A percentile compares a stretch with the other conserved stretches of the same genome.
Evolutionary conservation across 2,888 invertebrate species (phyloP).

Genomic region (Lasioglossum villosulum): DNA sequence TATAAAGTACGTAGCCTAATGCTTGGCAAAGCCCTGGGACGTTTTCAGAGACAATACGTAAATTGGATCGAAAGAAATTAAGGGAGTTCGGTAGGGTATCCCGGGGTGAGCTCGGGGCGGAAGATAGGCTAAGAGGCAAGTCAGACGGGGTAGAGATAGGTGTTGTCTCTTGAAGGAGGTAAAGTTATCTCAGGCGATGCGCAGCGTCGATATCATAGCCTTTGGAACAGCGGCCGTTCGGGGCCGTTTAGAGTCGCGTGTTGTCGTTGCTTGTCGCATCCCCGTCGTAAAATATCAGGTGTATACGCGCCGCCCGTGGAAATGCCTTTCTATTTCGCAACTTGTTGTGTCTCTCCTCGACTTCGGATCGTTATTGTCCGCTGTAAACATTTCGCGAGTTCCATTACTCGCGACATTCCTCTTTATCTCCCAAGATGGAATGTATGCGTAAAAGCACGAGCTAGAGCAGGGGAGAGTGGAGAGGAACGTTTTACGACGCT

Average conservation of each 20-base stretch:
- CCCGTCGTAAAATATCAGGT: slow-evolving; percentile 13
- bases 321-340: slow-evolving; percentile 19
- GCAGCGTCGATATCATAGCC: background rate
- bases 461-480: background rate
- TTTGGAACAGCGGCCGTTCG: background rate
- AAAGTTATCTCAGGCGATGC: background rate
- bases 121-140: background rate
- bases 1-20: background rate
- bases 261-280: background rate
- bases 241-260: slow-evolving; percentile 1
- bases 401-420: slow-evolving; percentile 18
- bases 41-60: background rate
- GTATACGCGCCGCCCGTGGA: background rate
- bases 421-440: slow-evolving; percentile 14
- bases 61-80: background rate
- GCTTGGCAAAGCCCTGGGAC: background rate
- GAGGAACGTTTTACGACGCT: background rate
- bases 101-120: background rate
- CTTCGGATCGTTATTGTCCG: slow-evolving; percentile 11
- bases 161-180: background rate
- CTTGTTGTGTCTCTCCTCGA: slow-evolving; percentile 6
- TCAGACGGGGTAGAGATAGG: background rate
- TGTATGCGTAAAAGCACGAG: slow-evolving; percentile 1
- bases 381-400: slow-evolving; percentile 13
- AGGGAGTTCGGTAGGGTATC: background rate